Evolutionary conservation across 2,797 vertebrate species (phyloP).

Genomic region (Helarctos malayanus): DNA sequence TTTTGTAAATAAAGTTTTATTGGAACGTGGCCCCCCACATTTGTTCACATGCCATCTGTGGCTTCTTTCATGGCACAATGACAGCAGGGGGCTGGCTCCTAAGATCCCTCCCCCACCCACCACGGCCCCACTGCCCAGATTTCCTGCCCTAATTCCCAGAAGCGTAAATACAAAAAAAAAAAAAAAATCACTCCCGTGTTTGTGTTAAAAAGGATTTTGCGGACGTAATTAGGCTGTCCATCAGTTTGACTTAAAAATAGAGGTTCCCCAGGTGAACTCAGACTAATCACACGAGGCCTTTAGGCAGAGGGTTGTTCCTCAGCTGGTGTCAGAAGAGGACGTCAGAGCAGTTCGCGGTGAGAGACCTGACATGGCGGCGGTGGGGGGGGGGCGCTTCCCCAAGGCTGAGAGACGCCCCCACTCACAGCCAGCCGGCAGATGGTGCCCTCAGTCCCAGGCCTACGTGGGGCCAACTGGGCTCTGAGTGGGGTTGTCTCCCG

Average conservation of each 20-base stretch:
- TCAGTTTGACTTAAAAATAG: not conserved
- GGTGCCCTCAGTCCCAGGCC: fast-evolving
- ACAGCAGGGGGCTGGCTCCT: not conserved
- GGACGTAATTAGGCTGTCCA: not conserved
- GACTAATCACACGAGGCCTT: fast-evolving
- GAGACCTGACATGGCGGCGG: fast-evolving
- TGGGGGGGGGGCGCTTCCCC: fast-evolving
- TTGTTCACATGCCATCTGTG: fast-evolving
- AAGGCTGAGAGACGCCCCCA: fast-evolving
- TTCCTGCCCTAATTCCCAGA: not conserved
- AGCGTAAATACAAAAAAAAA: not conserved
- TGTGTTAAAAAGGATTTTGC: not conserved
- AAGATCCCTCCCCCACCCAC: not conserved
- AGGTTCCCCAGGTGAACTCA: not conserved
- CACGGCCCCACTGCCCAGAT: not conserved
- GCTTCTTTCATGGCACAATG: fast-evolving
- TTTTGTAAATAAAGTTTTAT: not conserved
- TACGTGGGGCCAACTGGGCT: fast-evolving
- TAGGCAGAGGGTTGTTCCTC: not conserved
- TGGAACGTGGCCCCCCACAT: not conserved
- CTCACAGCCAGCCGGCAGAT: not conserved
- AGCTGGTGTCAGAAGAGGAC: not conserved
- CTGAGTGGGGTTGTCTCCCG: too few relatives aligned
- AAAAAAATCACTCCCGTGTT: not conserved
- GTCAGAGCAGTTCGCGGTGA: not conserved